A percentile compares a stretch with the other conserved stretches of the same genome.
phyloP scores from a whole-genome alignment of 2,888 invertebrate genomes.

The Drosophila algonquin region DNA sequence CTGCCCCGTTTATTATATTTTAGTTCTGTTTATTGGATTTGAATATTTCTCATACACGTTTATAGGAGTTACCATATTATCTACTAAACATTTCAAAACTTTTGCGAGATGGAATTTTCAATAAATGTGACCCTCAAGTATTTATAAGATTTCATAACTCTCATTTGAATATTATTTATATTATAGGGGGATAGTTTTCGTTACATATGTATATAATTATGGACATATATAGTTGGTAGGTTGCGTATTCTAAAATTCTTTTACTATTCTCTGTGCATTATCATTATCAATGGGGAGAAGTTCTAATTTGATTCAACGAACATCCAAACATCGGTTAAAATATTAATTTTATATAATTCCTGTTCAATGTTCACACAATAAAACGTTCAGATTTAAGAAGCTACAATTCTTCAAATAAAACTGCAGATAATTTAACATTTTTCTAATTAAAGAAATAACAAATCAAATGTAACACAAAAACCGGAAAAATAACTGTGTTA shows the following conservation, averaged over 20 bases:
- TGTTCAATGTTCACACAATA: neutral
- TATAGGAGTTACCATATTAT: constrained; percentile 26
- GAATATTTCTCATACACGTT: constrained; percentile 32
- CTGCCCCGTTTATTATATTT: constrained; percentile 5
- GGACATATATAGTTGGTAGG: constrained; percentile 34
- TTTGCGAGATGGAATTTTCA: constrained; percentile 49
- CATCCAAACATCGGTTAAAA: neutral
- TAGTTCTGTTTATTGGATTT: constrained; percentile 36
- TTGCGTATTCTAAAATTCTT: constrained; percentile 31
- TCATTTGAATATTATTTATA: constrained; percentile 26
- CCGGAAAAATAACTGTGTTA: constrained; percentile 32
- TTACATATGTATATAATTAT: constrained; percentile 31
- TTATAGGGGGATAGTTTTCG: constrained; percentile 27
- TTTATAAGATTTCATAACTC: constrained; percentile 28
- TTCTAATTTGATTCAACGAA: constrained; percentile 16
- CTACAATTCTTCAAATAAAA: constrained; percentile 17
- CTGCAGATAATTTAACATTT: constrained; percentile 43
- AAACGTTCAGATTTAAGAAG: neutral
- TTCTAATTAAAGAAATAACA: constrained; percentile 34
- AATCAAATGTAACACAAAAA: constrained; percentile 30
- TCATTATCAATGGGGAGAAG: constrained; percentile 28
- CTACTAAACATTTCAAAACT: constrained; percentile 44
- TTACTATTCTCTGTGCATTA: constrained; percentile 33
- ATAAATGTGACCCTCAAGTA: constrained; percentile 53
- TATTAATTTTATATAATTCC: neutral